A percentile compares a stretch with the other conserved stretches of the same genome.
Conservation (phyloP, 2,888 invertebrate genomes). For the Tetragonisca angustula region DNA sequence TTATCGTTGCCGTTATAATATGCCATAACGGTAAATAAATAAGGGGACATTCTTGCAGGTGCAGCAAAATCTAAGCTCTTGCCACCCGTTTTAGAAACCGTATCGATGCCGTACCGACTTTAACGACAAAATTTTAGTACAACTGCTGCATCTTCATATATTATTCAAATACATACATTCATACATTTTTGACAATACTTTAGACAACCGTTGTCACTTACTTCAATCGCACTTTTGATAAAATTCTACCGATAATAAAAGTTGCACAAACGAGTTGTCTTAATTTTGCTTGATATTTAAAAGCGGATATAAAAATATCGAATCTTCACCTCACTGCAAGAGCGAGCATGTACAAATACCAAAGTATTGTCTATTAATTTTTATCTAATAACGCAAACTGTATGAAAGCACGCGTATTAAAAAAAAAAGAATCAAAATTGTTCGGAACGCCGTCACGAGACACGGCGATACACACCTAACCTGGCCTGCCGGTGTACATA, state of each 20-base stretch:
- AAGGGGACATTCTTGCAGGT: conserved; percentile 7
- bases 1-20: conserved; percentile 56
- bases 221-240: background rate
- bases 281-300: background rate
- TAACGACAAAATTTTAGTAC: background rate
- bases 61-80: conserved; percentile 16
- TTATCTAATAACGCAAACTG: background rate
- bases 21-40: conserved; percentile 52
- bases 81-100: conserved; percentile 10
- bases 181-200: background rate
- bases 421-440: conserved; percentile 14
- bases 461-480: conserved; percentile 69
- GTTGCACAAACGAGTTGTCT: no score
- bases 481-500: conserved; percentile 75
- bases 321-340: background rate
- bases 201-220: background rate
- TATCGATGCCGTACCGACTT: background rate
- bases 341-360: background rate
- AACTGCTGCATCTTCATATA: no score
- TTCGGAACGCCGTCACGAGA: conserved; percentile 34
- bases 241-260: background rate
- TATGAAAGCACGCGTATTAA: background rate
- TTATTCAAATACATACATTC: background rate
- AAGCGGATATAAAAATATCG: background rate
- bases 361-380: background rate